phyloP scores from a whole-genome alignment of 2,113 vertebrate genomes.

The Chrysemys picta region DNA sequence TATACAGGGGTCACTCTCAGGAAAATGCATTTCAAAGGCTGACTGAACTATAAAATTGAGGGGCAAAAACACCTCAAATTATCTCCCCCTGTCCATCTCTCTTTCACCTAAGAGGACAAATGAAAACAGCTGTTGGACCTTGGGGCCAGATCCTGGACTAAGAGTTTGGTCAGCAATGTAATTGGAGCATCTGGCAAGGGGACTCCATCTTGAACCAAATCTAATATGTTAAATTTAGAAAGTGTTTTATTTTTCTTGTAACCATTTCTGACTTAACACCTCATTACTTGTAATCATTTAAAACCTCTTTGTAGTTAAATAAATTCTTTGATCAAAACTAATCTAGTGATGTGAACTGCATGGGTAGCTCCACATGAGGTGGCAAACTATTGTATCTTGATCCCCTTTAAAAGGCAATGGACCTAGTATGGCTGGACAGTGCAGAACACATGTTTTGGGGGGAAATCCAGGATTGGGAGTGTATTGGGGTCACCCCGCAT shows the following conservation, averaged over 20 bases:
- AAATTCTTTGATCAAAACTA: not conserved
- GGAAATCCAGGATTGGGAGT: no score
- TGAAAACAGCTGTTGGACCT: not conserved
- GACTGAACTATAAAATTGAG: no score
- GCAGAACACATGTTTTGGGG: no score
- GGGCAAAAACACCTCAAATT: not conserved
- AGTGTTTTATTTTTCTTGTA: not conserved
- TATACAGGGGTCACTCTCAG: not conserved
- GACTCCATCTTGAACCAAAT: no score
- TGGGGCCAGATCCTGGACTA: no score
- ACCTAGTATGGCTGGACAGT: not conserved
- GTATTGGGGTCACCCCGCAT: no score
- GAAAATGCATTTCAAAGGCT: no score
- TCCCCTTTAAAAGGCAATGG: not conserved
- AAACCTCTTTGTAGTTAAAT: not conserved
- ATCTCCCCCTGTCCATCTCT: not conserved
- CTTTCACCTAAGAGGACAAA: not conserved
- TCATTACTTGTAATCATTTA: not conserved
- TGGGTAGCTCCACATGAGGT: not conserved
- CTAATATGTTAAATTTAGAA: no score
- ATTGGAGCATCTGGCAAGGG: not conserved
- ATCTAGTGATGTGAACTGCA: not conserved
- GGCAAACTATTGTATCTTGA: not conserved
- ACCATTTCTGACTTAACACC: not conserved
- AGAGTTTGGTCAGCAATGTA: not conserved